Evolutionary conservation across 2,797 vertebrate genomes (phyloP).

Genomic region (Sebastes vulpes): DNA sequence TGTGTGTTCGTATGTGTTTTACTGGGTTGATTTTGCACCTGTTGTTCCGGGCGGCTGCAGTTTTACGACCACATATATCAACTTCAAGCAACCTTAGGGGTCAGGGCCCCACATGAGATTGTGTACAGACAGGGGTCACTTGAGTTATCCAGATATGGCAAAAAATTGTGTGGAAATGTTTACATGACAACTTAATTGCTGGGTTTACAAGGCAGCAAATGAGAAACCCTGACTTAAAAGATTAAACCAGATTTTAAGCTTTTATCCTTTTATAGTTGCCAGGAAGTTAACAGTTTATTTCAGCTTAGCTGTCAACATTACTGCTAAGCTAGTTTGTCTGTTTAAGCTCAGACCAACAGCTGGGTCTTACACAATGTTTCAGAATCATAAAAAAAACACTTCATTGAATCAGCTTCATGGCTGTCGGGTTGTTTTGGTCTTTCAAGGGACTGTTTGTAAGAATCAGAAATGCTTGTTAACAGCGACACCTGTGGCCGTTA

Average conservation of each 20-base stretch:
- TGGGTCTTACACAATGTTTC: neutral
- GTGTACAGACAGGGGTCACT: neutral
- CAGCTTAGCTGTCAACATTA: neutral
- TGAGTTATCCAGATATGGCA: neutral
- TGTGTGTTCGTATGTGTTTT: conserved; percentile 32
- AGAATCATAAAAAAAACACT: neutral
- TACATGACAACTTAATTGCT: neutral
- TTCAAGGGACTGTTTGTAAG: neutral
- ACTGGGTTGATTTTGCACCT: conserved; percentile 69
- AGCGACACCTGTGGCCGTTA: no score
- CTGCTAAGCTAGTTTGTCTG: neutral
- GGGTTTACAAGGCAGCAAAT: neutral
- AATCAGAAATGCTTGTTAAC: no score
- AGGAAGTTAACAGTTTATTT: neutral
- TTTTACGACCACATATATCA: conserved; percentile 37
- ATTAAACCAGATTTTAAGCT: conserved; percentile 7
- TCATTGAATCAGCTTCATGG: neutral
- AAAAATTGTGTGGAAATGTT: neutral
- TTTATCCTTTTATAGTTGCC: conserved; percentile 5
- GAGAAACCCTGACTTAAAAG: neutral
- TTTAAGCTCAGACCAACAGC: neutral
- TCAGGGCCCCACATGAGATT: neutral
- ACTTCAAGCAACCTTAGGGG: neutral
- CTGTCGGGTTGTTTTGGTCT: neutral
- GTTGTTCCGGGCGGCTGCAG: conserved; percentile 48